Base-by-base conservation (phyloP, 2,888 invertebrate genomes). In the Odontothrips loti region DNA sequence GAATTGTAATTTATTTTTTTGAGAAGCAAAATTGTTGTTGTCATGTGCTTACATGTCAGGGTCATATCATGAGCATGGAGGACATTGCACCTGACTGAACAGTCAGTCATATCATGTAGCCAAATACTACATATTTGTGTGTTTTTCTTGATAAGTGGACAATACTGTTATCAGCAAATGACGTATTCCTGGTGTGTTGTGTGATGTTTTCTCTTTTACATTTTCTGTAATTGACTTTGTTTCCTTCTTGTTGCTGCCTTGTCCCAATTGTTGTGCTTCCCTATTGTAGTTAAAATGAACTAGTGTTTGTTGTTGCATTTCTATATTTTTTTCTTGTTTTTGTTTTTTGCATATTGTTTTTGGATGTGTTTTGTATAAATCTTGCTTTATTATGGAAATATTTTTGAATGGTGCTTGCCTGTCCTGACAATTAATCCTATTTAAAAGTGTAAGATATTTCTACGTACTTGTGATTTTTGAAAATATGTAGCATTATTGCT, bases 41-140 rank as follows among this genome's bases (percentile, higher is more conserved):
- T 58, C n/a, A 17, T 51, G 51, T 51, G 51, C 15, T 51, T 51
- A 23, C n/a, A 12, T 27, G 23, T 10, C 11, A 75, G 11, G 27
- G 34, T 43, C 34, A 43, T 43, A 43, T 43, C 34, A 43, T 43
- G 6, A 43, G 6, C n/a, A n/a, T n/a, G n/a, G n/a, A n/a, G n/a
- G n/a, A n/a, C n/a, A n/a, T n/a, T n/a, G n/a, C n/a, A n/a, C n/a
- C n/a, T n/a, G n/a, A n/a, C n/a, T n/a, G n/a, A n/a, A n/a, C n/a
- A n/a, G n/a, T n/a, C 20, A 68, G 68, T 68, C 68, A 68, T 68
- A 68, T 68, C 68, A 23, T 68, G n/a, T 27, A 75, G 8, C 68
- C 10, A 27, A 27, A 9, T 27, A 27, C 15, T 58, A 75, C 23
- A 9, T 27, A 1, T 27, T 27, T 12, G 6, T 58, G 58, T 58